Evolutionary conservation across 2,888 invertebrate species (phyloP).

Genomic region (Margaritifera margaritifera): DNA sequence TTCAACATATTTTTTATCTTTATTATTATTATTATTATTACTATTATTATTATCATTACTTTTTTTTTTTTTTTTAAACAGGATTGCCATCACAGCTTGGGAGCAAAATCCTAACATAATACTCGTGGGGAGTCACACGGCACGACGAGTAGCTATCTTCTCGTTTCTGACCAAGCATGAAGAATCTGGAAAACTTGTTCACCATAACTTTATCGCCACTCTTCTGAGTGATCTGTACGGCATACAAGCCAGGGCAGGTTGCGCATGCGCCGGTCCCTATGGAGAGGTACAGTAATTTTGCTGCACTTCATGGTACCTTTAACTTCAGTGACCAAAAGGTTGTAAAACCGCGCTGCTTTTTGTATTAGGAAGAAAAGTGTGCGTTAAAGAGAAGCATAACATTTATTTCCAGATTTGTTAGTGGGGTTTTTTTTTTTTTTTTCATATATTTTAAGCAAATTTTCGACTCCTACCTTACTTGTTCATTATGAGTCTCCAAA

Average conservation of each 20-base stretch:
- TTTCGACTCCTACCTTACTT: too few species aligned
- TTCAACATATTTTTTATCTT: too few species aligned
- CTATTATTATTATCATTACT: too few species aligned
- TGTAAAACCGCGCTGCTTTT: too few species aligned
- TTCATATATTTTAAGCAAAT: too few species aligned
- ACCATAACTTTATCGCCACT: conserved; percentile 51
- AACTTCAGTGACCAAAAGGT: not conserved
- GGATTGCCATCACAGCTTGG: conserved; percentile 32
- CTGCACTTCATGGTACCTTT: not conserved
- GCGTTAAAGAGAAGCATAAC: too few species aligned
- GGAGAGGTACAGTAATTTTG: conserved; percentile 25
- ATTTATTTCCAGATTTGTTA: too few species aligned
- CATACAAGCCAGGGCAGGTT: conserved; percentile 55
- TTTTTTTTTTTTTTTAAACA: conserved; percentile 11
- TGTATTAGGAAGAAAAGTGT: too few species aligned
- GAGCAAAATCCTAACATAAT: conserved; percentile 74
- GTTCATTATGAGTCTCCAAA: too few species aligned
- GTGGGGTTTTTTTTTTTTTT: too few species aligned
- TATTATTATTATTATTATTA: too few species aligned
- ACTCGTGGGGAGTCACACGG: conserved; percentile 78
- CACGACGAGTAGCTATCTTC: conserved; percentile 82
- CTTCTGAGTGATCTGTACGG: conserved; percentile 56
- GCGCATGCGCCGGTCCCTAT: conserved; percentile 61
- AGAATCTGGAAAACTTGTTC: conserved; percentile 68
- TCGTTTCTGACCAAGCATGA: conserved; percentile 88